A percentile compares a stretch with the other conserved stretches of the same genome.
phyloP scores from a whole-genome alignment of 2,113 vertebrate genomes.

The Dermatemys mawii region DNA sequence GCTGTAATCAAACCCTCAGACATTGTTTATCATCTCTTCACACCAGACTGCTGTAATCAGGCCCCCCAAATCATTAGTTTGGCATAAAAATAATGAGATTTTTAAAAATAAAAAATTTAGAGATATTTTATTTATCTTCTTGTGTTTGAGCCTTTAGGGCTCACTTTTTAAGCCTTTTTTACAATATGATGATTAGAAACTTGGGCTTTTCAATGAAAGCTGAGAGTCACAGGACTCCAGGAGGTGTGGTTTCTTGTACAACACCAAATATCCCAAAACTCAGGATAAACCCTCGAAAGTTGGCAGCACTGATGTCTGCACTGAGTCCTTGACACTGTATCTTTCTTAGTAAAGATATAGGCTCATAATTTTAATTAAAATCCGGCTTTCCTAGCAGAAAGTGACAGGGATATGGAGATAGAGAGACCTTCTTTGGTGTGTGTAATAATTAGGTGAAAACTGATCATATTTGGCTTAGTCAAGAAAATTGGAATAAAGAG shows the following conservation, averaged over 20 bases:
- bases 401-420: neutral
- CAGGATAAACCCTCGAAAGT: accelerated
- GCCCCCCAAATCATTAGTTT: neutral
- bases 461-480: neutral
- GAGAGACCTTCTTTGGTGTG: neutral
- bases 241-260: neutral
- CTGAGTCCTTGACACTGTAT: neutral
- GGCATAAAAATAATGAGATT: neutral
- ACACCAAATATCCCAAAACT: neutral
- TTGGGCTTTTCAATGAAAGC: neutral
- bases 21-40: accelerated
- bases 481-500: neutral
- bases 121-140: neutral
- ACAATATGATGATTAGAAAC: neutral
- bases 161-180: neutral
- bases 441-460: slow-evolving; percentile 6
- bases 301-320: neutral
- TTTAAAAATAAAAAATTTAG: neutral
- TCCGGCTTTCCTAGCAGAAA: slow-evolving; percentile 9
- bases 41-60: neutral
- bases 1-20: neutral
- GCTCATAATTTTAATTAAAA: slow-evolving; percentile 36
- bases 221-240: neutral
- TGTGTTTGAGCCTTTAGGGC: neutral
- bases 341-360: neutral